These are phyloP conservation scores for Pseudotriccus pelzelni DNA, from an alignment of 2,797 vertebrate species.

Conservation along the genomic window DNA sequence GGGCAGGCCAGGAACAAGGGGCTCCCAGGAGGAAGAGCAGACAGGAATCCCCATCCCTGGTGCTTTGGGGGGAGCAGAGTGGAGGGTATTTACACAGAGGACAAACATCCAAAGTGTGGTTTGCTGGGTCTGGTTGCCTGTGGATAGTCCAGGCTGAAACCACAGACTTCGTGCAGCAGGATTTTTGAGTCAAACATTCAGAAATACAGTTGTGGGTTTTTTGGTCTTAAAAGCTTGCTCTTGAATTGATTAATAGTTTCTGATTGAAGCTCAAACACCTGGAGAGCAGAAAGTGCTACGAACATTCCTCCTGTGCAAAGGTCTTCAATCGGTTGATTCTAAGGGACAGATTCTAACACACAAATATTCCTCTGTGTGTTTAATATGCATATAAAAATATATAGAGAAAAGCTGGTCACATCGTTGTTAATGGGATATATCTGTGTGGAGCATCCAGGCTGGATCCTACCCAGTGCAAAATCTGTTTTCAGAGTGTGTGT, in stretches of 20 bases:
- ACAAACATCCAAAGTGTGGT: neutral
- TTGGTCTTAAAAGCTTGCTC: neutral
- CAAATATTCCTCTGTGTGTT: neutral
- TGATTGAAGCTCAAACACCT: neutral
- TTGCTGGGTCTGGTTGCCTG: neutral
- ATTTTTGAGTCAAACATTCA: neutral
- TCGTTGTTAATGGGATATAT: neutral
- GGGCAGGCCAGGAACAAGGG: neutral
- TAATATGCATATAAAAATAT: neutral
- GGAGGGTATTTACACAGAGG: neutral
- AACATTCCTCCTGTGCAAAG: neutral
- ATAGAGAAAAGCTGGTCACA: accelerated
- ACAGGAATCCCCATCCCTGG: neutral
- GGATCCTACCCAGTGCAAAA: neutral
- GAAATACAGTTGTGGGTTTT: neutral
- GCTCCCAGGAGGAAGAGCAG: neutral
- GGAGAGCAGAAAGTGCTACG: neutral
- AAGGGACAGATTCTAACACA: neutral
- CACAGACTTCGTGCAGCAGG: neutral
- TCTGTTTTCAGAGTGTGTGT: neutral
- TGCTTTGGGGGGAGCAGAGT: neutral
- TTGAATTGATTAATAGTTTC: neutral
- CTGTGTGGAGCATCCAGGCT: neutral
- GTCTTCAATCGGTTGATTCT: neutral
- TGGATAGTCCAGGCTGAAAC: neutral